Percentiles rank a stretch among this genome's conserved stretches.
Evolutionary conservation across 2,797 vertebrate genomes (phyloP).

Genomic region (Pampus argenteus): DNA sequence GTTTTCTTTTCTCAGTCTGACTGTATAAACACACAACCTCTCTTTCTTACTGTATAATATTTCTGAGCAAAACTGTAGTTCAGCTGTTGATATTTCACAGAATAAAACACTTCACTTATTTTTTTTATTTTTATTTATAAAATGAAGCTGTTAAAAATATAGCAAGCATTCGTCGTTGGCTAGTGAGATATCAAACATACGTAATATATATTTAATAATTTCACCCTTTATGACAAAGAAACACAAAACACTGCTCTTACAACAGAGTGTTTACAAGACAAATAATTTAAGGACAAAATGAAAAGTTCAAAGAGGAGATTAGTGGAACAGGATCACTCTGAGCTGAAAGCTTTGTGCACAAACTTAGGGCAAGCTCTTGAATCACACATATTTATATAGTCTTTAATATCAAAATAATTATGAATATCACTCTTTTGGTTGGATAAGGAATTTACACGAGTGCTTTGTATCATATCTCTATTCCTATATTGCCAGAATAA

Average conservation of each 20-base stretch:
- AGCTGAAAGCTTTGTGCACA: conserved; percentile 41
- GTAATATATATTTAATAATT: conserved; percentile 44
- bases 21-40: conserved; percentile 7
- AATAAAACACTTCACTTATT: conserved; percentile 14
- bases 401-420: conserved; percentile 47
- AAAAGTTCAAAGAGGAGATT: conserved; percentile 43
- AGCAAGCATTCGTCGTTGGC: conserved; percentile 31
- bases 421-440: conserved; percentile 23
- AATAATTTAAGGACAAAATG: conserved; percentile 89
- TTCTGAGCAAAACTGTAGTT: conserved; percentile 21
- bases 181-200: conserved; percentile 42
- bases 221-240: conserved; percentile 50
- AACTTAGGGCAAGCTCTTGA: conserved; percentile 19
- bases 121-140: conserved; percentile 68
- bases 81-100: conserved; percentile 7
- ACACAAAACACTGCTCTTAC: conserved; percentile 58
- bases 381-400: conserved; percentile 48
- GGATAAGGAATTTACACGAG: too few species aligned
- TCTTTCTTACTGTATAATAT: neutral
- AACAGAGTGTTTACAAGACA: conserved; percentile 89
- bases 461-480: too few species aligned
- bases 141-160: conserved; percentile 62
- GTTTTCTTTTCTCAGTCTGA: conserved; percentile 42
- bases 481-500: neutral
- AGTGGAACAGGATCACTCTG: conserved; percentile 26